phyloP scores from a whole-genome alignment of 2,888 invertebrate species.

The Boloria selene region DNA sequence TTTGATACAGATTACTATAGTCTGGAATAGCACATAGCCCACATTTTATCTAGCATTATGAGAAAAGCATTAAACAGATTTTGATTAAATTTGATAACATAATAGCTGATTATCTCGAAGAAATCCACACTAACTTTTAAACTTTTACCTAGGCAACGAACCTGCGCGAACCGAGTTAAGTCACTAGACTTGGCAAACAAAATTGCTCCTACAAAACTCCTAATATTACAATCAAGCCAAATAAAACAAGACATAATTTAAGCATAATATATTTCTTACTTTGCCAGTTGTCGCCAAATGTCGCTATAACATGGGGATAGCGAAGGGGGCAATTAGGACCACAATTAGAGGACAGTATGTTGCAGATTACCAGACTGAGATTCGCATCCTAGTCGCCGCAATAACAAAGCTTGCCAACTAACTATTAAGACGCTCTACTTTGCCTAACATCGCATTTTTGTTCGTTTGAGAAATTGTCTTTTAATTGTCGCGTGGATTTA shows the following conservation, averaged over 20 bases:
- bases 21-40: too few species aligned
- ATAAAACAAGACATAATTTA: constrained; percentile 28
- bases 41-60: too few species aligned
- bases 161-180: too few species aligned
- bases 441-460: constrained; percentile 17
- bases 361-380: constrained; percentile 75
- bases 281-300: constrained; percentile 43
- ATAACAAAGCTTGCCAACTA: constrained; percentile 76
- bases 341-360: constrained; percentile 82
- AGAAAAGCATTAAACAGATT: too few species aligned
- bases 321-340: constrained; percentile 73
- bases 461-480: constrained; percentile 6
- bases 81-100: too few species aligned
- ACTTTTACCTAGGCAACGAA: too few species aligned
- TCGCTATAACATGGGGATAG: constrained; percentile 49
- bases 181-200: too few species aligned
- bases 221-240: constrained; percentile 13
- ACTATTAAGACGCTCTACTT: constrained; percentile 69
- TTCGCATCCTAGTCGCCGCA: constrained; percentile 66
- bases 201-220: not conserved
- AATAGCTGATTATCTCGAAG: too few species aligned
- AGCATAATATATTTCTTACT: constrained; percentile 38
- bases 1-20: too few species aligned
- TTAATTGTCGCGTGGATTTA: not conserved
- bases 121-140: too few species aligned